Evolutionary conservation across 2,113 vertebrate genomes (phyloP).

Genomic region (Leiothrix lutea): DNA sequence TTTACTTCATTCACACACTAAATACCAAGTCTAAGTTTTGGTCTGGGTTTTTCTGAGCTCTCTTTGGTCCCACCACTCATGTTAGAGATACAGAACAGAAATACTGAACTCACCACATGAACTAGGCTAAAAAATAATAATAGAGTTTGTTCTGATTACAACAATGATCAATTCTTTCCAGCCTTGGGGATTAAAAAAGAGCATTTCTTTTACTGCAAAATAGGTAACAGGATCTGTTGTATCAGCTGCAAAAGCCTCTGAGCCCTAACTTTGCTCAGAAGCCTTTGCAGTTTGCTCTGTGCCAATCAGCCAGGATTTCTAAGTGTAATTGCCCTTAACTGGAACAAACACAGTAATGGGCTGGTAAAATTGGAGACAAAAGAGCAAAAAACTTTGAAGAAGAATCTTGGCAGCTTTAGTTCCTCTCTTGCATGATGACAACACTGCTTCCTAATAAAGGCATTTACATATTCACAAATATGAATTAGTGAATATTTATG

Average conservation of each 20-base stretch:
- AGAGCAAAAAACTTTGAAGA: constrained; percentile 6
- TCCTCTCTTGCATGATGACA: neutral
- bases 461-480: neutral
- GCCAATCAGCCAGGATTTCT: neutral
- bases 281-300: neutral
- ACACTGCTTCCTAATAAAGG: neutral
- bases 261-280: neutral
- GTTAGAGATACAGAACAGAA: neutral
- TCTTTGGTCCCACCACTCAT: neutral
- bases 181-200: neutral
- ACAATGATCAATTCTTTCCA: neutral
- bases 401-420: neutral
- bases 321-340: neutral
- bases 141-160: neutral
- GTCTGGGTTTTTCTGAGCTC: neutral
- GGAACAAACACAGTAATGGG: neutral
- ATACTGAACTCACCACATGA: neutral
- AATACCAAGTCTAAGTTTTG: neutral
- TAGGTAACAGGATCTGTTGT: neutral
- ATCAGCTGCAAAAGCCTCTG: neutral
- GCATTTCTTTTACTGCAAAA: neutral
- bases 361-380: constrained; percentile 8
- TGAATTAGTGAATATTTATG: too few relatives aligned
- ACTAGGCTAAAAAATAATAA: neutral
- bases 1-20: neutral